Percentiles rank a stretch among this genome's conserved stretches.
phyloP scores from a whole-genome alignment of 2,888 invertebrate species.

The Creontiades dilutus region DNA sequence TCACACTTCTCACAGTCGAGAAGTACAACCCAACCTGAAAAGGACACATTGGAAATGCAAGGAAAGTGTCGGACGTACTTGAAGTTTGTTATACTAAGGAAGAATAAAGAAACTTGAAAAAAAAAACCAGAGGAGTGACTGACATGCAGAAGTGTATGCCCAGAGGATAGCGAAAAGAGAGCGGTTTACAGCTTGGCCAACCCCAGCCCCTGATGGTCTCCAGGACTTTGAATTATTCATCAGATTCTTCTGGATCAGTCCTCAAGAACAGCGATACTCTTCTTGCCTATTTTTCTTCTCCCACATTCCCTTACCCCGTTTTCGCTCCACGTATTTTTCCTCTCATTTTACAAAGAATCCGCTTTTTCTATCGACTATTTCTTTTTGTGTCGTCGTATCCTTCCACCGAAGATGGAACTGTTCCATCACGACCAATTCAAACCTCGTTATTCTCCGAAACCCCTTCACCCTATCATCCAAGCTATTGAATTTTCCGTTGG shows the following conservation, averaged over 20 bases:
- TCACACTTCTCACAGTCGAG: no score
- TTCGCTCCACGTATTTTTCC: neutral
- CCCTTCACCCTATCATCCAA: neutral
- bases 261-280: slow-evolving; percentile 66
- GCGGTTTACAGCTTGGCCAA: slow-evolving; percentile 63
- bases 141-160: slow-evolving; percentile 62
- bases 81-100: neutral
- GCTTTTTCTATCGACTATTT: slow-evolving; percentile 13
- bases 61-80: no score
- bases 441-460: slow-evolving; percentile 27
- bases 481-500: neutral
- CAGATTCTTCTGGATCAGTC: slow-evolving; percentile 68
- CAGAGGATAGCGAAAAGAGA: slow-evolving; percentile 17
- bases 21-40: no score
- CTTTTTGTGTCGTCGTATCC: neutral
- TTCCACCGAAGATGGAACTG: neutral
- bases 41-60: no score
- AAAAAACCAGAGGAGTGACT: slow-evolving; percentile 49
- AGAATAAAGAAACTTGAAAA: neutral
- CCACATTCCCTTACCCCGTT: neutral
- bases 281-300: slow-evolving; percentile 57
- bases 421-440: slow-evolving; percentile 41
- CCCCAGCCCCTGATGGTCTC: slow-evolving; percentile 41
- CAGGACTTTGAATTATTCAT: slow-evolving; percentile 69
- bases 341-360: slow-evolving; percentile 40